Evolutionary conservation across 2,797 vertebrate genomes (phyloP).

Genomic region (Perodicticus potto): DNA sequence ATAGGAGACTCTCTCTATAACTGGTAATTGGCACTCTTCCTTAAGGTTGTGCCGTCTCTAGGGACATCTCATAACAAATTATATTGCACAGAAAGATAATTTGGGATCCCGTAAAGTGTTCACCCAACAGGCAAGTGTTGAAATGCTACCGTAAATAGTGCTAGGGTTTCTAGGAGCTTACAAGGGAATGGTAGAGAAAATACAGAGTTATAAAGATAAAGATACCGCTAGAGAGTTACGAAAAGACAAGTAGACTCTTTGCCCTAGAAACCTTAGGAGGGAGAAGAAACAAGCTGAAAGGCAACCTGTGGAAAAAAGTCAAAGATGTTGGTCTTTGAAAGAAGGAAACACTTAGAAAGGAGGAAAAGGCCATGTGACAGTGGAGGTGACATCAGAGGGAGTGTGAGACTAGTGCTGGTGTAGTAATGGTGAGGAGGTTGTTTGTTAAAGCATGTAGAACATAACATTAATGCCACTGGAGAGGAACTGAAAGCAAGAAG

Average conservation of each 20-base stretch:
- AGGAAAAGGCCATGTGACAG: neutral
- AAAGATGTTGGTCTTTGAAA: constrained; percentile 23
- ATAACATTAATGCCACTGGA: neutral
- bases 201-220: neutral
- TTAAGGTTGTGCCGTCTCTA: neutral
- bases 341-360: neutral
- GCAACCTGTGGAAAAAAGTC: neutral
- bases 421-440: neutral
- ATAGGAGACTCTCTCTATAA: neutral
- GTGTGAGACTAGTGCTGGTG: neutral
- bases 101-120: neutral
- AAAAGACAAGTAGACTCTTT: neutral
- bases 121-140: neutral
- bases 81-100: constrained; percentile 12
- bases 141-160: neutral
- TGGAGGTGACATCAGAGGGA: neutral
- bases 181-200: constrained; percentile 37
- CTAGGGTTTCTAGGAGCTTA: neutral
- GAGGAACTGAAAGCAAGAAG: neutral
- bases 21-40: neutral
- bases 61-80: neutral
- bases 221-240: neutral
- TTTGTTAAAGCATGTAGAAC: neutral
- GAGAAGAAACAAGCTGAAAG: neutral
- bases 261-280: neutral